Base-by-base conservation (phyloP, 2,888 invertebrate species). In the Sarcophaga carnaria region DNA sequence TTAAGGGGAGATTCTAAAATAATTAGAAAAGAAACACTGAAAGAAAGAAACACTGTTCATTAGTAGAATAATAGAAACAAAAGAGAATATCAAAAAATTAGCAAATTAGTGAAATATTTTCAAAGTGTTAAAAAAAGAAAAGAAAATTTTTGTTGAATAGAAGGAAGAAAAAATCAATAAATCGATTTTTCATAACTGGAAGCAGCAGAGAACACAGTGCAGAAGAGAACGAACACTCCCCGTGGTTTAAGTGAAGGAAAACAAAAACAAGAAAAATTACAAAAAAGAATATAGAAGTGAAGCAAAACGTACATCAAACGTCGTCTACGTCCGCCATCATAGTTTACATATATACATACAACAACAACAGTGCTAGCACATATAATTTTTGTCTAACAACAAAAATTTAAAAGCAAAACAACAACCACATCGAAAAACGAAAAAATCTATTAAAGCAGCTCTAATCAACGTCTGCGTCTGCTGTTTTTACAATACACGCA, bases 401-500 rank as follows among this genome's bases (percentile, higher is more conserved):
- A 81, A 75, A 74, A 75, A 75, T 75, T 59, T 12, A 25, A 49
- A n/a, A 62, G 37, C 37, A 69, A 75, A 70, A 70, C 27, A 60
- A 11, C 64, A 64, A 64, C 64, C 54, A 54, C 54, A 54, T 54
- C 11, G 20, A 64, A 54, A 27, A 71, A 71, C 5, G 22, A 63
- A 70, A 70, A 67, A 81, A 71, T 62, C 54, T 76, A 82, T 37
- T 74, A 74, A 85, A 78, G 67, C 69, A 77, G 71, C 75, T 84
- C 84, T 83, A 81, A 81, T 74, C 80, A 81, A 83, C 86, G 77
- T 84, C 81, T 79, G 81, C 83, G 77, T 80, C 76, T 80, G 74
- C 76, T 62, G 80, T 83, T 87, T 82, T 82, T 84, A 84, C 81
- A 82, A 79, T 75, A 77, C 80, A 83, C 72, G 81, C 83, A 84